Percentiles rank a stretch among this genome's conserved stretches.
Evolutionary conservation across 2,113 vertebrate species (phyloP).

Genomic region (Lepisosteus osseus): DNA sequence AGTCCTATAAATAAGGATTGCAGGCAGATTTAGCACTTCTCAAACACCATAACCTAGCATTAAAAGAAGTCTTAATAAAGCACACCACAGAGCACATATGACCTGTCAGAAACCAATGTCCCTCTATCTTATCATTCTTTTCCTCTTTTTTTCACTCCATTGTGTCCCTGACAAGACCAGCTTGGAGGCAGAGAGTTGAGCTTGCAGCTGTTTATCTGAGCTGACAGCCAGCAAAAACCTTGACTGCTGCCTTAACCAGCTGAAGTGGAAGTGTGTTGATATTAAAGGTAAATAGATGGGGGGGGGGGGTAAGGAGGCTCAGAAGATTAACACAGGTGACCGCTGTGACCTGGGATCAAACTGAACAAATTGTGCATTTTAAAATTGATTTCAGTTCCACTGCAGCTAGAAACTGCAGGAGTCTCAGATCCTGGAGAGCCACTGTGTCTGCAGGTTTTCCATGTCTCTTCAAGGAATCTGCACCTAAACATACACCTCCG

Average conservation of each 20-base stretch:
- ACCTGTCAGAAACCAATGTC: slow-evolving; percentile 14
- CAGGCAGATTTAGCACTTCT: slow-evolving; percentile 19
- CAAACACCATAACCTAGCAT: slow-evolving; percentile 10
- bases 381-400: too few species aligned
- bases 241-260: slow-evolving; percentile 11
- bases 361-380: too few species aligned
- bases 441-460: too few species aligned
- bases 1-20: slow-evolving; percentile 16
- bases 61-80: slow-evolving; percentile 28
- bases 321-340: too few species aligned
- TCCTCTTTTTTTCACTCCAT: background rate
- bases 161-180: slow-evolving; percentile 13
- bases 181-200: background rate
- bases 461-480: too few species aligned
- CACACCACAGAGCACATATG: background rate
- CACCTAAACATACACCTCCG: too few species aligned
- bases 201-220: background rate
- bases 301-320: too few species aligned
- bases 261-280: background rate
- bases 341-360: too few species aligned
- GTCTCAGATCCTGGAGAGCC: too few species aligned
- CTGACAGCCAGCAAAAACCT: slow-evolving; percentile 7
- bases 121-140: slow-evolving; percentile 13
- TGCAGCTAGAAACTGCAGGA: too few species aligned
- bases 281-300: too few species aligned